Evolutionary conservation across 2,888 invertebrate genomes (phyloP), one percentile per base, ranked within the genome.

Genomic region (Mactromeris polynyma): DNA sequence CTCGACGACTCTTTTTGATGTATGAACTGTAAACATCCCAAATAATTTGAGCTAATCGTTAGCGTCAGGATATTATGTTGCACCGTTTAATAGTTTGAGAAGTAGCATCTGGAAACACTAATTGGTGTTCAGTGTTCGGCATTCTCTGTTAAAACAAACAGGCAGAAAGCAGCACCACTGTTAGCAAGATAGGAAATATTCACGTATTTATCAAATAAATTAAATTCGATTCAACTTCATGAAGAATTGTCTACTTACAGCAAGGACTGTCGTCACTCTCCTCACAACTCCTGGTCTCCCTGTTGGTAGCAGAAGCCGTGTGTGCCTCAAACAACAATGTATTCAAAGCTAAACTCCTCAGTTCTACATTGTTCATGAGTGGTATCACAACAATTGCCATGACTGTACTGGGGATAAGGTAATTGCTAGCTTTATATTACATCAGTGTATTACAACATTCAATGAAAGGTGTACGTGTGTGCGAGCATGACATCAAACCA

Each of bases 301-400:
- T 92, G 46, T 84, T 92, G 17, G 92, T 92, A 17, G 91, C 92
- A 0, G 90, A 92, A 38, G 89, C 87, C 6, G 92, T 92, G 11
- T 92, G 92, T 85, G 92, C 92, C 0, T 54, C 89, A 14, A 80
- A 91, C 51, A 86, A 90, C 54, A 86, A 92, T 40, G 73, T 86
- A 26, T 84, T 92, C 38, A 92, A 92, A 40, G 84, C 92, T 19
- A 83, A 81, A 26, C 83, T 92, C 1, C 87, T 92, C 9, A 89
- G 91, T n/a, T 92, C 92, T 19, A 91, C 89, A 11, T 69, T 92
- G 51, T 87, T 92, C 54, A 92, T 92, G 92, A 87, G 86, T 31
- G 92, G 92, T 0, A n/a, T 92, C 26, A 89, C 92, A 7, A 91
- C 92, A 0, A 36, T 92, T 11, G 87, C 82, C 26, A 91, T 92